Conservation (phyloP, 2,888 invertebrate genomes). For the Metalampra italica region DNA sequence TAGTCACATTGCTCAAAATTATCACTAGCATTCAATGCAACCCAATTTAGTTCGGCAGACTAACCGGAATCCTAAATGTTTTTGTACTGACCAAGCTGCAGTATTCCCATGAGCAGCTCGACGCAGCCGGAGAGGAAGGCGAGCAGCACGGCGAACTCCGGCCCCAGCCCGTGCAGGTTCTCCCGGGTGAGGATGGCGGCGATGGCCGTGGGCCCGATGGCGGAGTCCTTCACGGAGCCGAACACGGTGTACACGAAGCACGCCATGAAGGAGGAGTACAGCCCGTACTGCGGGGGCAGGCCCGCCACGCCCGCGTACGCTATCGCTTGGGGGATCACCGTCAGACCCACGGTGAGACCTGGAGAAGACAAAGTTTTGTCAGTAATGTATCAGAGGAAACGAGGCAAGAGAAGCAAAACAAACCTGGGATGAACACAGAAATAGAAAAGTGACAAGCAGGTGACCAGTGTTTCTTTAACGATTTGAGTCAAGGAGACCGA, state of each 20-base stretch:
- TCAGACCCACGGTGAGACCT: slow-evolving; percentile 84
- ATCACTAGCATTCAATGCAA: too few relatives aligned
- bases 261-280: slow-evolving; percentile 96
- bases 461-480: too few relatives aligned
- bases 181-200: slow-evolving; percentile 88
- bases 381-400: background rate
- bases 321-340: slow-evolving; percentile 90
- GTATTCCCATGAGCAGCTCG: slow-evolving; percentile 83
- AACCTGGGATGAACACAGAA: too few relatives aligned
- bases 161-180: slow-evolving; percentile 83
- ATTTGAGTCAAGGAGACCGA: too few relatives aligned
- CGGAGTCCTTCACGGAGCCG: slow-evolving; percentile 82
- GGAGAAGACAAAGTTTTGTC: slow-evolving; percentile 11
- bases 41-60: too few relatives aligned
- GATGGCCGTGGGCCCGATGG: slow-evolving; percentile 87
- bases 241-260: slow-evolving; percentile 94
- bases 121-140: slow-evolving; percentile 85
- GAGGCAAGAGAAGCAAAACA: too few relatives aligned
- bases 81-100: slow-evolving; percentile 82
- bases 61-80: too few relatives aligned
- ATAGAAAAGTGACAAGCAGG: too few relatives aligned
- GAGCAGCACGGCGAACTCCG: slow-evolving; percentile 84
- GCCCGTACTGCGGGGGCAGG: slow-evolving; percentile 86
- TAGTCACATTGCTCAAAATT: too few relatives aligned
- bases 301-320: slow-evolving; percentile 91